A percentile compares a stretch with the other conserved stretches of the same genome.
phyloP scores from a whole-genome alignment of 2,888 invertebrate genomes.

The Choristoneura rosaceana region DNA sequence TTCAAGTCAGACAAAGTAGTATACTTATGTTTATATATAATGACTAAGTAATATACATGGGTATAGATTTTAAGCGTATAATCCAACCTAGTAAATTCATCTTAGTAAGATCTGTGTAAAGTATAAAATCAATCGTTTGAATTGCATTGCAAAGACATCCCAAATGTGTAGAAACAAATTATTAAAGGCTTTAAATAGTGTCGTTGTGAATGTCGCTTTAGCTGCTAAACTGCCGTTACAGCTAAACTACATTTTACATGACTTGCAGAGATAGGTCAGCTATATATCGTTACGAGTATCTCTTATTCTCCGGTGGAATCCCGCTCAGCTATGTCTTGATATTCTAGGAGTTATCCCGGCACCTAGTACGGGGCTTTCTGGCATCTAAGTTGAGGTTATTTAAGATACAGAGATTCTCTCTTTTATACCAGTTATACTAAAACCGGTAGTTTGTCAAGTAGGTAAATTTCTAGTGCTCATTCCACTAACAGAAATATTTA shows the following conservation, averaged over 20 bases:
- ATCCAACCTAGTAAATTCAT: no score
- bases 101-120: no score
- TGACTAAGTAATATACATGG: no score
- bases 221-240: neutral
- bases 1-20: no score
- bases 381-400: conserved; percentile 7
- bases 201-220: neutral
- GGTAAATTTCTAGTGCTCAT: no score
- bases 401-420: neutral
- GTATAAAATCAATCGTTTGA: no score
- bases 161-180: neutral
- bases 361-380: conserved; percentile 10
- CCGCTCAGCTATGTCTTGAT: conserved; percentile 21
- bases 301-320: conserved; percentile 13
- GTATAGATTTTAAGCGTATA: no score
- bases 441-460: no score
- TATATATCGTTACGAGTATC: conserved; percentile 4
- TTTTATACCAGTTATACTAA: neutral
- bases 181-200: neutral
- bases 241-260: conserved; percentile 7
- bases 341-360: conserved; percentile 15
- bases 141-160: neutral
- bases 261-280: conserved; percentile 11
- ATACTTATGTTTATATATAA: no score
- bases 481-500: no score